A percentile compares a stretch with the other conserved stretches of the same genome.
phyloP scores from a whole-genome alignment of 1,140 invertebrate species.

The Lepidurus apus region DNA sequence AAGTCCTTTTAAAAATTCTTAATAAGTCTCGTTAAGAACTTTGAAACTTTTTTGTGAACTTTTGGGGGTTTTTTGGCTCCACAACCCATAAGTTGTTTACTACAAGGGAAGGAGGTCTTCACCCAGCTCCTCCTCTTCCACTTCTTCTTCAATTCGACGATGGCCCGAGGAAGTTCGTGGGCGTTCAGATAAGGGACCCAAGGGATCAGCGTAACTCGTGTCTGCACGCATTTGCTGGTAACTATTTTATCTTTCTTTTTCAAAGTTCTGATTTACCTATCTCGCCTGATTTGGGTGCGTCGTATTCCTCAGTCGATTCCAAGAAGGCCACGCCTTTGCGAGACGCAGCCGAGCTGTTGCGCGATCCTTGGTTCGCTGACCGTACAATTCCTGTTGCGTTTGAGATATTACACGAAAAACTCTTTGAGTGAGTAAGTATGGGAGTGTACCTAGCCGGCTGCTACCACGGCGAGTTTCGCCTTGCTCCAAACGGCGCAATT shows the following conservation, averaged over 20 bases:
- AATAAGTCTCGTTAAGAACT: neutral
- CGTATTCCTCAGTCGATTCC: neutral
- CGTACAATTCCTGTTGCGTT: conserved; percentile 15
- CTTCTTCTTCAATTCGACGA: conserved; percentile 61
- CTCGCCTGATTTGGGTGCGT: conserved; percentile 3
- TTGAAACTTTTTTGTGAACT: no score
- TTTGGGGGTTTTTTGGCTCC: no score
- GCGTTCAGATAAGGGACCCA: conserved; percentile 64
- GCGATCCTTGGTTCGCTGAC: conserved; percentile 19
- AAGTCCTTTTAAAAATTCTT: neutral
- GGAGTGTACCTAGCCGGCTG: conserved; percentile 41
- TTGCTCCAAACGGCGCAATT: conserved; percentile 77
- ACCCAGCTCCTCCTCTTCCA: conserved; percentile 71
- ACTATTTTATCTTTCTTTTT: conserved; percentile 26
- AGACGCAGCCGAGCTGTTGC: conserved; percentile 23
- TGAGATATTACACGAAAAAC: neutral
- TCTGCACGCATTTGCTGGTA: conserved; percentile 48
- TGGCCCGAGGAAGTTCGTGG: conserved; percentile 60
- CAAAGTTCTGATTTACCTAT: conserved; percentile 31
- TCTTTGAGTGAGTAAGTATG: conserved; percentile 23
- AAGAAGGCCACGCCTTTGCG: conserved; percentile 5
- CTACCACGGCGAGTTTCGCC: conserved; percentile 46
- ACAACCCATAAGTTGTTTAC: conserved; percentile 31
- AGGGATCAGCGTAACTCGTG: conserved; percentile 62
- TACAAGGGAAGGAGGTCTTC: conserved; percentile 75